Percentiles rank a stretch among this genome's conserved stretches.
phyloP scores from a whole-genome alignment of 2,888 invertebrate species.

The Caenorhabditis sp. region DNA sequence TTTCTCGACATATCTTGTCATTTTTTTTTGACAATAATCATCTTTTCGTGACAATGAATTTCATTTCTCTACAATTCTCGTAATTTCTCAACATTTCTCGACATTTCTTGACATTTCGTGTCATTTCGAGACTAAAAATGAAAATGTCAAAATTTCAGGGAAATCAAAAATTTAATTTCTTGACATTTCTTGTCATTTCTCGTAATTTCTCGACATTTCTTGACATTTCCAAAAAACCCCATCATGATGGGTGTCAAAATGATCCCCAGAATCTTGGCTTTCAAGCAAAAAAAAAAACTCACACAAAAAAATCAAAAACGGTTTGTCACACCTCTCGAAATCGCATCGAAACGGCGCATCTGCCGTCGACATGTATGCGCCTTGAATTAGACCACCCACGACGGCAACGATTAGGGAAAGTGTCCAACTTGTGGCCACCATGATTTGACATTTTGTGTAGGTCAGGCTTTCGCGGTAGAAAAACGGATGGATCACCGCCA shows the following conservation, averaged over 20 bases:
- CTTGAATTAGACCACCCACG: neutral
- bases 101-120: too few species aligned
- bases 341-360: neutral
- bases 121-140: too few species aligned
- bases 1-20: too few species aligned
- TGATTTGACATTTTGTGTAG: neutral
- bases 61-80: too few species aligned
- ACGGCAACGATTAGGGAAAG: neutral
- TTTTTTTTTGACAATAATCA: too few species aligned
- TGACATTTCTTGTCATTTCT: too few species aligned
- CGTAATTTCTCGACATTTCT: too few species aligned
- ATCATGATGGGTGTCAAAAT: neutral
- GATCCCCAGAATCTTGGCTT: neutral
- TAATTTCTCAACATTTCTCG: too few species aligned
- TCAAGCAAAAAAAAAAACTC: neutral
- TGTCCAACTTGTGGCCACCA: neutral
- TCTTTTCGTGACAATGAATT: too few species aligned
- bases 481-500: neutral
- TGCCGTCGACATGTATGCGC: neutral
- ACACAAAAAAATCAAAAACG: neutral
- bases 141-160: too few species aligned
- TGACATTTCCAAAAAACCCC: too few species aligned
- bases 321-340: neutral
- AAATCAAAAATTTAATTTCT: too few species aligned
- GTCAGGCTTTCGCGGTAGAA: neutral